Conservation (phyloP, 2,113 vertebrate genomes). For the Leptodactylus fuscus region DNA sequence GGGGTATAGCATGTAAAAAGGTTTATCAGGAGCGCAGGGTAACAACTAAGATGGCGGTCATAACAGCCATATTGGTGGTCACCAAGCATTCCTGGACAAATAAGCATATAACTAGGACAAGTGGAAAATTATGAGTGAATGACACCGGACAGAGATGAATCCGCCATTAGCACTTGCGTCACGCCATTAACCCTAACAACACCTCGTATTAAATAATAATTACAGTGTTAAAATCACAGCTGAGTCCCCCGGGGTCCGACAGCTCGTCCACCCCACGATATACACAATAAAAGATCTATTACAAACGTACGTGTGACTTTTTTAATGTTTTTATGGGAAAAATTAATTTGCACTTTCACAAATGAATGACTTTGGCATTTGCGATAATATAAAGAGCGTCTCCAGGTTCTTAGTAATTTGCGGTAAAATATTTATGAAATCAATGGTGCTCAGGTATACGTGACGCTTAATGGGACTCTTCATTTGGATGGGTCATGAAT, state of each 20-base stretch:
- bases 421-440: neutral
- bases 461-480: neutral
- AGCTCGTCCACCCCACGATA: no score
- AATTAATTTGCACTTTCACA: constrained; percentile 20
- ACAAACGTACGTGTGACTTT: neutral
- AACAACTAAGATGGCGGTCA: no score
- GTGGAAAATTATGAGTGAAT: no score
- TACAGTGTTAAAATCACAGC: neutral
- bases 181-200: neutral
- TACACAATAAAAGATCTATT: neutral
- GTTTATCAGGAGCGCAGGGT: no score
- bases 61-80: no score
- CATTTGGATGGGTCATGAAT: no score
- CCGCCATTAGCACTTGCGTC: no score
- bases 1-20: no score
- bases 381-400: neutral
- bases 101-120: no score
- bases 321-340: neutral
- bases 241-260: neutral
- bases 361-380: neutral
- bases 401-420: no score
- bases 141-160: no score
- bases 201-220: neutral
- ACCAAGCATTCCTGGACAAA: no score
- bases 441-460: neutral